Conservation (phyloP, 2,888 invertebrate genomes). For the Eristalis intricaria region DNA sequence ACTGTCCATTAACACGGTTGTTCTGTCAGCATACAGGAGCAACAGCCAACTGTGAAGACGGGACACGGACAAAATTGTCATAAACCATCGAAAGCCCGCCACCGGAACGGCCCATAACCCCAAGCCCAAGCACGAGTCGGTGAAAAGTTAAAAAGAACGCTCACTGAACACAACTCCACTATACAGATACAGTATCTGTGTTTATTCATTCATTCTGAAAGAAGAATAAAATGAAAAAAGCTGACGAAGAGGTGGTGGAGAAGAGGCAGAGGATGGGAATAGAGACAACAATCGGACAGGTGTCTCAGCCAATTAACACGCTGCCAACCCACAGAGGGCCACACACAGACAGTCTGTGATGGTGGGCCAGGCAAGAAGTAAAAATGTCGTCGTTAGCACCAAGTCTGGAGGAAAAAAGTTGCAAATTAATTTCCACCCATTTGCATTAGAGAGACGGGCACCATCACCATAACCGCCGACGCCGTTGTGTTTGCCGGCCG, state of each 20-base stretch:
- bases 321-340: slow-evolving; percentile 47
- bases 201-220: slow-evolving; percentile 5
- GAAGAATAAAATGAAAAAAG: slow-evolving; percentile 1
- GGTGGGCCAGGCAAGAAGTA: slow-evolving; percentile 29
- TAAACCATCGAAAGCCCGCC: slow-evolving; percentile 10
- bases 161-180: neutral
- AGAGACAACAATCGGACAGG: slow-evolving; percentile 70
- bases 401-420: slow-evolving; percentile 51
- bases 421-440: slow-evolving; percentile 71
- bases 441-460: slow-evolving; percentile 54
- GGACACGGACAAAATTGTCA: slow-evolving; percentile 21
- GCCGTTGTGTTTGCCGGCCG: neutral
- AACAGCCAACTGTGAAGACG: neutral
- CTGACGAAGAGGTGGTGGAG: neutral
- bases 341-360: neutral
- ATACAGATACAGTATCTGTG: slow-evolving; percentile 21
- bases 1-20: slow-evolving; percentile 53
- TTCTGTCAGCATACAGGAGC: slow-evolving; percentile 29
- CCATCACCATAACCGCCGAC: neutral
- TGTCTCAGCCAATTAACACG: slow-evolving; percentile 70
- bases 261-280: slow-evolving; percentile 9
- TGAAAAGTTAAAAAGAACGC: slow-evolving; percentile 28
- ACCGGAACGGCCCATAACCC: neutral
- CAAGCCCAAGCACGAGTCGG: neutral
- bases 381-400: slow-evolving; percentile 69